Base-by-base conservation (phyloP, 1,140 invertebrate genomes). In the Cydia amplana region DNA sequence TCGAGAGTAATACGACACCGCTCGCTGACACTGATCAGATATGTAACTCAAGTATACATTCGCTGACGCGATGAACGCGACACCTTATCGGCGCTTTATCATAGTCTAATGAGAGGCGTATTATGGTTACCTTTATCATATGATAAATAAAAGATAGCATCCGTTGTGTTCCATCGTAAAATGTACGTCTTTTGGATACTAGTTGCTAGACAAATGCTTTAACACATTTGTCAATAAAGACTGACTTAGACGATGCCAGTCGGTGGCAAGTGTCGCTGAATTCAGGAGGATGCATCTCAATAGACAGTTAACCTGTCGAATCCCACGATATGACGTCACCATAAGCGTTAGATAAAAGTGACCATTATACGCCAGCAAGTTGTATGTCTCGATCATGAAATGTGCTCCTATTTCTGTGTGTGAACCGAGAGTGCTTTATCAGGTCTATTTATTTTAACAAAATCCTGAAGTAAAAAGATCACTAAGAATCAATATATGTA, bases 401-500 rank as follows among this genome's bases (percentile, higher is more conserved):
- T 18, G n/a, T 36, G 65, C 16, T 40, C 65, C 23, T 12, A 63
- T 36, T 65, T 36, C 3, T 25, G 9, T 16, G n/a, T 51, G 12
- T 32, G 5, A 32, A 32, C 32, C 32, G 32, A 4, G 46, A 55
- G 7, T 18, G 7, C 1, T 23, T 23, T 60, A 23, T 18, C 55
- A 60, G 28, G 65, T 67, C 18, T 32, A 32, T 65, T 28, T 64
- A 32, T 67, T 32, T n/a, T 32, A 67, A 12, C 18, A 60, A 23
- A 60, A 16, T 36, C 23, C 36, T 67, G 25, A 32, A 67, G 12
- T 36, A 18, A 43, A 40, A 40, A 70, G 14, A 70, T 36, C 65
- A 70, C 65, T 36, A 70, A 70, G 65, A 70, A 70, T 70, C 65
- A 51, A 51, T 18, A 51, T 36, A 70, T 70, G 65, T 70, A 70